Evolutionary conservation across 2,797 vertebrate species (phyloP).

Genomic region (Rhabdophis nuchalis): DNA sequence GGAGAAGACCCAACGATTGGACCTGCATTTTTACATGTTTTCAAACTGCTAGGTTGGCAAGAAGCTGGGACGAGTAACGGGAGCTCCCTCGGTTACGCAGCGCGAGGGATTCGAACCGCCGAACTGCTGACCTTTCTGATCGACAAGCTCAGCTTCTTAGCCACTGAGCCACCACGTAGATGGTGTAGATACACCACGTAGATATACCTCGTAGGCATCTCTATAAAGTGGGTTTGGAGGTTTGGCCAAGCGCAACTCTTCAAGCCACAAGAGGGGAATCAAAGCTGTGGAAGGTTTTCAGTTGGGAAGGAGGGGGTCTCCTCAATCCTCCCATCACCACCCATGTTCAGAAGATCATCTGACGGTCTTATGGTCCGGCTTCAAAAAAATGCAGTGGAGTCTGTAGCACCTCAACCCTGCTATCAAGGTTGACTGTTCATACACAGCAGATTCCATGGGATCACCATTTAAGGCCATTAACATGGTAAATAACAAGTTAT

Average conservation of each 20-base stretch:
- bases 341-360: not conserved
- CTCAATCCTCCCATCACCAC: not conserved
- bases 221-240: not conserved
- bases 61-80: no score
- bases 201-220: not conserved
- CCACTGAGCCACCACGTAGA: no score
- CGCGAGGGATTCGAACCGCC: no score
- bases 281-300: not conserved
- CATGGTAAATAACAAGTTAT: not conserved
- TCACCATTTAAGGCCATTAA: not conserved
- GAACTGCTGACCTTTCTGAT: no score
- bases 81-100: no score
- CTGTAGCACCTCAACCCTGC: not conserved
- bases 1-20: no score
- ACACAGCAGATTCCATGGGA: not conserved
- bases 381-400: not conserved
- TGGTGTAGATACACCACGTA: no score
- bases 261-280: not conserved
- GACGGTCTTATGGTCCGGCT: not conserved
- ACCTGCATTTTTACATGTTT: no score
- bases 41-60: no score
- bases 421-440: not conserved
- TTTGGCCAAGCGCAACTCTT: not conserved
- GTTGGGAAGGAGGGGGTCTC: not conserved
- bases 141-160: no score